Conservation (phyloP, 92 coral and sea anemone species). For the Epizoanthus stellaris region DNA sequence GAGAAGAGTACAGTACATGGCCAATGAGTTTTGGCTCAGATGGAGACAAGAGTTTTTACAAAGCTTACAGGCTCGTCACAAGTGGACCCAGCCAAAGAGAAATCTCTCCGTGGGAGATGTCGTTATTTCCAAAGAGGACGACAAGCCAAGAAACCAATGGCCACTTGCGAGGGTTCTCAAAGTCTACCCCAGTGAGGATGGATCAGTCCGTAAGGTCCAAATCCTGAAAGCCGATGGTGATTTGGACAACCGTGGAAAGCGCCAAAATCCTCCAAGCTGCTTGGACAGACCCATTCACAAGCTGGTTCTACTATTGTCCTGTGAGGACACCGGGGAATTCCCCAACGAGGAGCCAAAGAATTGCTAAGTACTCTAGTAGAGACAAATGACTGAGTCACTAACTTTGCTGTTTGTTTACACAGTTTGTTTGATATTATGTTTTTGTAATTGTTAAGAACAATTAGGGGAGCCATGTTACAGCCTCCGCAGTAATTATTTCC, state of each 20-base stretch:
- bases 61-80: neutral
- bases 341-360: conserved; percentile 64
- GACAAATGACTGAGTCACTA: neutral
- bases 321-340: conserved; percentile 41
- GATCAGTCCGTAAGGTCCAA: conserved; percentile 36
- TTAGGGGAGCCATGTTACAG: neutral
- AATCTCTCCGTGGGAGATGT: conserved; percentile 45
- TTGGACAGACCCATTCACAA: too few species aligned
- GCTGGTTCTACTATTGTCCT: conserved; percentile 30
- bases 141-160: conserved; percentile 40
- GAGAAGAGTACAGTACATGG: conserved; percentile 21
- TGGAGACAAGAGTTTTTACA: conserved; percentile 9
- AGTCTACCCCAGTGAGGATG: conserved; percentile 52
- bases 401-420: conserved; percentile 1
- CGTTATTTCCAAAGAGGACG: conserved; percentile 52
- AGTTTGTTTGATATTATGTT: neutral
- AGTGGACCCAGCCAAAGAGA: conserved; percentile 38
- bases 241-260: conserved; percentile 40
- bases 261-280: conserved; percentile 16
- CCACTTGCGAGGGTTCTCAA: conserved; percentile 42
- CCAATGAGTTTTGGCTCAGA: conserved; percentile 11
- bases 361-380: too few species aligned
- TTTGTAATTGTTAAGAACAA: too few species aligned
- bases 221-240: conserved; percentile 45
- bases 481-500: too few species aligned